Percentiles rank a stretch among this genome's conserved stretches.
Evolutionary conservation across 1,140 invertebrate species (phyloP).

Genomic region (Lordiphosa clarofinis): DNA sequence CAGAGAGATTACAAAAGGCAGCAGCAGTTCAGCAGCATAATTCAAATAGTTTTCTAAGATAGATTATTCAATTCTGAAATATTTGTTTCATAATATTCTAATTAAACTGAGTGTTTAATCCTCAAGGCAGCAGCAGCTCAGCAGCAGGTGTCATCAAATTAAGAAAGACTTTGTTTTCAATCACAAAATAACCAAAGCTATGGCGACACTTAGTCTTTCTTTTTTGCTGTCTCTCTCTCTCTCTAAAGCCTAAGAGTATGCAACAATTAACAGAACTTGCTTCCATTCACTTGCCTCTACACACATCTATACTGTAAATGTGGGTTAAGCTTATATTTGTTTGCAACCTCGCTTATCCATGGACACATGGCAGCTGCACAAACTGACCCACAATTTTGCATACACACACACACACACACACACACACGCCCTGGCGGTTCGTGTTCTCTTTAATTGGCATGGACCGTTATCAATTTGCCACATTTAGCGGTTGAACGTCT

Average conservation of each 20-base stretch:
- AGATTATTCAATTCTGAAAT: too few relatives aligned
- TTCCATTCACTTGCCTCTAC: background rate
- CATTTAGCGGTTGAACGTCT: background rate
- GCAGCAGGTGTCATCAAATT: too few relatives aligned
- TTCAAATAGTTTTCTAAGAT: background rate
- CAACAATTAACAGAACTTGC: constrained; percentile 21
- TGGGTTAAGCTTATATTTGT: constrained; percentile 56
- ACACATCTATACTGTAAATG: constrained; percentile 6
- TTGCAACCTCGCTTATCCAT: constrained; percentile 4
- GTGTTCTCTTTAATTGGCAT: constrained; percentile 10
- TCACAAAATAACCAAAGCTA: too few relatives aligned
- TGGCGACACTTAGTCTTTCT: too few relatives aligned
- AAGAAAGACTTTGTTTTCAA: too few relatives aligned
- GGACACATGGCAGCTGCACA: constrained; percentile 52
- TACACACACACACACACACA: too few relatives aligned
- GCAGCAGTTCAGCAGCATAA: background rate
- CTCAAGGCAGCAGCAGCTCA: too few relatives aligned
- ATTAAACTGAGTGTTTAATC: too few relatives aligned
- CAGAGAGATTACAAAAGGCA: background rate
- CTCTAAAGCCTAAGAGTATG: constrained; percentile 48
- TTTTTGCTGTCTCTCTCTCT: background rate
- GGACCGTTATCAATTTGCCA: background rate
- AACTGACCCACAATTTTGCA: constrained; percentile 58
- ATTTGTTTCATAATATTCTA: too few relatives aligned
- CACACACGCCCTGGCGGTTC: too few relatives aligned